Evolutionary conservation across 2,113 vertebrate genomes (phyloP), one percentile per base, ranked within the genome.

Genomic region (Atrichornis clamosus): DNA sequence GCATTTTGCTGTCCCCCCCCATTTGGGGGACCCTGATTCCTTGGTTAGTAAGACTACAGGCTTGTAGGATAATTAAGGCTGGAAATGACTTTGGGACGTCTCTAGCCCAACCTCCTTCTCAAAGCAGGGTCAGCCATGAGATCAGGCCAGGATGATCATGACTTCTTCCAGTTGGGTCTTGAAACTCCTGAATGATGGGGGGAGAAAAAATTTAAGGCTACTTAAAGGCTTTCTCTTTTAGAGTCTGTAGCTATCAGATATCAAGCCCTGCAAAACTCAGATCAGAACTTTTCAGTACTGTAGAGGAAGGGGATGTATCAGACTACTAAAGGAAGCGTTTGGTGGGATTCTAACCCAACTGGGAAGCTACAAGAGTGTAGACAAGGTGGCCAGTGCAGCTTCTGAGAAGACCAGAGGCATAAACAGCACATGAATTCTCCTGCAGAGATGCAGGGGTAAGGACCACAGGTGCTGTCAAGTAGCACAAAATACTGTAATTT

Each of bases 311-410:
- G 27, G 22, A 44, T 32, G 15, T 7, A 46, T 3, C 35, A 72
- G 35, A 17, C 33, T 41, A n/a, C 41, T 68, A 68, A 73, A 60
- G 15, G 16, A 84, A 70, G 5, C 33, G 8, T 84, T 84, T 70
- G 42, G 11, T 55, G 33, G 33, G 13, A 67, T 81, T 93, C 59
- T 5, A 5, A 42, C 33, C 4, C 20, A 74, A 49, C 4, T 39
- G 59, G 32, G 21, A 0, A 6, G 17, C 11, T 30, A 41, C 6
- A 20, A 0, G 1, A 58, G 6, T 19, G 7, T 24, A 42, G 50
- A 47, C 18, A 84, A 65, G 35, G 27, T 1, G 4, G 15, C 9
- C 35, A 50, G 17, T 44, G 62, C 15, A 52, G 19, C 35, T 87
- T 90, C 69, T 50, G 32, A 74, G 37, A 63, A 33, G 39, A 35